Evolutionary conservation across 2,888 invertebrate genomes (phyloP), one percentile per base, ranked within the genome.

Genomic region (Drosophila greeni): DNA sequence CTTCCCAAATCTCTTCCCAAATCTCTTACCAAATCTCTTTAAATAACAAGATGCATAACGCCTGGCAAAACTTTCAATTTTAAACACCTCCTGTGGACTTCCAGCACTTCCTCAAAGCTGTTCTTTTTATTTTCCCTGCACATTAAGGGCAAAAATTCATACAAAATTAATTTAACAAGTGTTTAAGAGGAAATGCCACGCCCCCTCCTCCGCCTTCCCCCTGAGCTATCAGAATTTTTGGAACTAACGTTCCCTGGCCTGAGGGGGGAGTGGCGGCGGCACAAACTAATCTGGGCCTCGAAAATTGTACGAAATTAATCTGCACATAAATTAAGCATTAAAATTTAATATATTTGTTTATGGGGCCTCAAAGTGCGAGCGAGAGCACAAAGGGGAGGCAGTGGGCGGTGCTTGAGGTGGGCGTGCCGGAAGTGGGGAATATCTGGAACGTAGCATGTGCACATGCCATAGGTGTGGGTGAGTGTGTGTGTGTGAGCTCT

Each of bases 301-400:
- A 67, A 69, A 68, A 68, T 70, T 65, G 64, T 70, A 70, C 66
- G 71, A 72, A 72, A 72, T 72, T 72, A 72, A 72, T 72, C 71
- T 67, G 66, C 56, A 58, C 71, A 72, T 72, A 72, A 72, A 72
- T 72, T 67, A 71, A 71, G 67, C 71, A 72, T 72, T 72, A 72
- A 72, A 72, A 67, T 72, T 72, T 72, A 72, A 72, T 72, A 71
- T 71, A 72, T 72, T 72, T 71, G 71, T 66, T 71, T 71, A 66
- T 71, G 67, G 67, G 56, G 48, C 57, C 59, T 57, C 57, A 57
- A 42, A 59, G 49, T 43, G n/a, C n/a, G 26, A 24, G 34, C 42
- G 9, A 52, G 9, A 52, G 49, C 47, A 47, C 39, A 16, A 34
- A 24, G 2, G n/a, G 43, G 39, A 23, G 12, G 9, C 37, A 11